Evolutionary conservation across 2,797 vertebrate species (phyloP).

Genomic region (Spheniscus humboldti): DNA sequence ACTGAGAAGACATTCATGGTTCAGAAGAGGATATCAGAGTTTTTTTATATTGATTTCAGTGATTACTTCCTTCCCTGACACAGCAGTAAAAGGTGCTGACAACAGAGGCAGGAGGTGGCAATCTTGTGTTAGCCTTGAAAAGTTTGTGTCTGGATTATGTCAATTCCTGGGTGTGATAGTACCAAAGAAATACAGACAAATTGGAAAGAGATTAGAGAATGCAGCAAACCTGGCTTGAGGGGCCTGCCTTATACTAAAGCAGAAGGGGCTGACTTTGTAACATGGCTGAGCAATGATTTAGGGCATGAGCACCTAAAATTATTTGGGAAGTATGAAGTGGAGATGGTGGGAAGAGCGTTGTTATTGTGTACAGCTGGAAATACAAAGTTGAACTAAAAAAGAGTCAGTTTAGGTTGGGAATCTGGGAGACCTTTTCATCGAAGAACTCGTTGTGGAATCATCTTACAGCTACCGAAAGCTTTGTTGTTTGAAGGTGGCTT

Average conservation of each 20-base stretch:
- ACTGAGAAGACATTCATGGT: neutral
- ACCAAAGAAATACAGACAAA: neutral
- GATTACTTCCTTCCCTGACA: neutral
- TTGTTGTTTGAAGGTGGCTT: neutral
- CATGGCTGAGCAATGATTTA: neutral
- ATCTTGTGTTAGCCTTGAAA: neutral
- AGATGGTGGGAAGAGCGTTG: neutral
- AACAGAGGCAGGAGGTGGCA: neutral
- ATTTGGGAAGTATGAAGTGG: neutral
- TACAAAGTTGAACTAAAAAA: neutral
- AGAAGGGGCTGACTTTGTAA: neutral
- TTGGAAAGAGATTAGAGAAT: neutral
- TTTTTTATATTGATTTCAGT: neutral
- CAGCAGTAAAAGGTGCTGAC: neutral
- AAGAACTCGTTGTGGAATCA: neutral
- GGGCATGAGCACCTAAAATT: neutral
- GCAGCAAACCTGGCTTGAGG: neutral
- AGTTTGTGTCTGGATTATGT: neutral
- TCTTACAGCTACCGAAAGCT: neutral
- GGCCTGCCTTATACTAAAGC: neutral
- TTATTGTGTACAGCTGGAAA: neutral
- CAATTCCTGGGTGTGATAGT: neutral
- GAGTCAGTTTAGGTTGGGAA: neutral
- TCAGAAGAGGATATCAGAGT: neutral
- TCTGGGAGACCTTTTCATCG: neutral